These are phyloP conservation scores for Orius insidiosus DNA, from an alignment of 1,140 invertebrate species.

Conservation along the genomic window DNA sequence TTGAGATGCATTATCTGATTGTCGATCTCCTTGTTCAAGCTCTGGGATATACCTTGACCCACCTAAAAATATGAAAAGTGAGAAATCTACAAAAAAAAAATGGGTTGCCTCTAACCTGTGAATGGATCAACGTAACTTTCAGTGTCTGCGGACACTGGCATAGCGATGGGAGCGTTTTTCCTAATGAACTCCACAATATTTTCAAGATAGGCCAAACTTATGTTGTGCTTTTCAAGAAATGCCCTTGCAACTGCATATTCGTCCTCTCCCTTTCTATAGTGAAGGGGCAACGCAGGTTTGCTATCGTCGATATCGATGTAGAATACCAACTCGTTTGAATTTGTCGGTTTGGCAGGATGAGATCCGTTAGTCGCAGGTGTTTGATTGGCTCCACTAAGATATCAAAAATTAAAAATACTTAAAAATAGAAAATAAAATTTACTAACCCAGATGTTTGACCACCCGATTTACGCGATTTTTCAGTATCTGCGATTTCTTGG, in stretches of 20 bases:
- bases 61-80: no score
- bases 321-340: conserved; percentile 91
- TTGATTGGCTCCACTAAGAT: conserved; percentile 50
- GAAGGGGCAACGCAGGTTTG: conserved; percentile 71
- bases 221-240: conserved; percentile 51
- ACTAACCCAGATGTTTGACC: conserved; percentile 70
- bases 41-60: conserved; percentile 17
- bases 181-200: conserved; percentile 93
- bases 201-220: conserved; percentile 77
- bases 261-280: conserved; percentile 51
- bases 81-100: no score
- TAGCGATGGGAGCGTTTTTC: conserved; percentile 40
- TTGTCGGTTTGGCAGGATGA: conserved; percentile 23
- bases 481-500: conserved; percentile 28
- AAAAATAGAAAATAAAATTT: no score
- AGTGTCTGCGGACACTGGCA: conserved; percentile 22
- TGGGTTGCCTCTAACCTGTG: no score
- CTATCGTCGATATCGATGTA: conserved; percentile 85
- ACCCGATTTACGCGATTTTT: conserved; percentile 68
- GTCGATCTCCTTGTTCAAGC: conserved; percentile 4
- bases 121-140: conserved; percentile 39
- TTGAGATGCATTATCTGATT: background rate
- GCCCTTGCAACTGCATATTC: conserved; percentile 44
- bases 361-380: conserved; percentile 68
- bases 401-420: no score